phyloP scores from a whole-genome alignment of 2,888 invertebrate species.

The Rhynchonema sp. region DNA sequence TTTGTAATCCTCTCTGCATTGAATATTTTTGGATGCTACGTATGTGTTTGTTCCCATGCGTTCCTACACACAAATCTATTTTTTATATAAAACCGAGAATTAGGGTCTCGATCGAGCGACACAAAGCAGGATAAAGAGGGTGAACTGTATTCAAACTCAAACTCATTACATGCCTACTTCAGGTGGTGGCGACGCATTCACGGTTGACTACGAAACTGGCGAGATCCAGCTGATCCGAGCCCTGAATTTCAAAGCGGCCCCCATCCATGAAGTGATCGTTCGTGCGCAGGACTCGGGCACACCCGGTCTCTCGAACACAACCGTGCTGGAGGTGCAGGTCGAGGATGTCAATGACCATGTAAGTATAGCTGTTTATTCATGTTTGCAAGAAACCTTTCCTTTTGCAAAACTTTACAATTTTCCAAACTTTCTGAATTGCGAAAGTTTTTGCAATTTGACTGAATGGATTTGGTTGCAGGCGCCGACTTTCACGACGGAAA shows the following conservation, averaged over 20 bases:
- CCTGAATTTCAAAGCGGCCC: conserved; percentile 63
- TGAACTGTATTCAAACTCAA: too few species aligned
- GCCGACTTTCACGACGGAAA: conserved; percentile 67
- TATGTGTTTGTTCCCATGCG: background rate
- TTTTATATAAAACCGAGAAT: too few species aligned
- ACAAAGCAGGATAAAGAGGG: too few species aligned
- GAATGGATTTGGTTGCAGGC: conserved; percentile 30
- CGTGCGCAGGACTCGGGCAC: conserved; percentile 83
- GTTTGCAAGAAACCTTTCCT: too few species aligned
- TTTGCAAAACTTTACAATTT: background rate
- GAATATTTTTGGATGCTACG: too few species aligned
- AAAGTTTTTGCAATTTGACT: background rate
- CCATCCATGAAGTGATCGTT: conserved; percentile 66
- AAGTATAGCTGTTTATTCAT: conserved; percentile 25
- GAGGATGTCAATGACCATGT: conserved; percentile 77
- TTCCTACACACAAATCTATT: too few species aligned
- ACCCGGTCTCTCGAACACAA: conserved; percentile 75
- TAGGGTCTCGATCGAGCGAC: too few species aligned
- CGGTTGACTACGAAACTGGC: conserved; percentile 73
- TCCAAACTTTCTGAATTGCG: background rate
- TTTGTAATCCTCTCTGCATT: too few species aligned
- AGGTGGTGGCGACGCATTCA: conserved; percentile 79
- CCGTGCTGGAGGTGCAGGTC: conserved; percentile 66
- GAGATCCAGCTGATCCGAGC: conserved; percentile 55
- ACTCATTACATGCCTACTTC: too few species aligned